Conservation (phyloP, 1,140 invertebrate species). For the Brachionus paranguensis region DNA sequence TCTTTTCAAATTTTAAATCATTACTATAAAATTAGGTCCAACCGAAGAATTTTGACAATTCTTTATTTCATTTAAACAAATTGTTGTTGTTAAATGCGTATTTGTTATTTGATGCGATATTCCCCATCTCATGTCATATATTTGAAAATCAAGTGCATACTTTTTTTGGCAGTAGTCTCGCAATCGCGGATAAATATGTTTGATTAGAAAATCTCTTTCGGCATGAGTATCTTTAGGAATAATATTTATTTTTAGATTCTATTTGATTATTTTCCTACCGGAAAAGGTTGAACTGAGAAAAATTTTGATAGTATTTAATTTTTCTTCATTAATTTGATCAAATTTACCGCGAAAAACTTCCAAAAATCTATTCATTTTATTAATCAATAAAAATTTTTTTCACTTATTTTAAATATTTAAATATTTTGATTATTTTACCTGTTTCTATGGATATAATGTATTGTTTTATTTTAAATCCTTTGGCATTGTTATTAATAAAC, state of each 20-base stretch:
- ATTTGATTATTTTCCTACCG: not conserved
- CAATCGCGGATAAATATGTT: constrained; percentile 46
- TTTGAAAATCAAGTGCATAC: constrained; percentile 51
- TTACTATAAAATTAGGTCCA: constrained; percentile 40
- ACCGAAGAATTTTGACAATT: constrained; percentile 36
- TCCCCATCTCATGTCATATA: constrained; percentile 44
- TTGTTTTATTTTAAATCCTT: no score
- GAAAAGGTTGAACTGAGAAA: constrained; percentile 39
- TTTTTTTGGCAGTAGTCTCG: constrained; percentile 46
- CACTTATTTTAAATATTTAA: no score
- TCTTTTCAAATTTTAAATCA: not conserved
- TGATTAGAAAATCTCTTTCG: constrained; percentile 44
- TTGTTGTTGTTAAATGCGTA: constrained; percentile 1
- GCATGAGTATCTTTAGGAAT: not conserved
- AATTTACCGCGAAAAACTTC: not conserved
- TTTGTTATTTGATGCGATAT: constrained; percentile 42
- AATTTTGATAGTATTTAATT: not conserved
- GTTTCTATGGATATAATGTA: not conserved
- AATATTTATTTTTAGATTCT: not conserved
- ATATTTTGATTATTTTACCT: not conserved
- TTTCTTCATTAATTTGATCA: not conserved
- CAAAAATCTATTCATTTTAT: not conserved
- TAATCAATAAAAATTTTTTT: no score
- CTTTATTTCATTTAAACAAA: constrained; percentile 41
- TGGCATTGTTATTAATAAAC: not conserved